phyloP scores from a whole-genome alignment of 2,113 vertebrate species.

The Octodon degus region DNA sequence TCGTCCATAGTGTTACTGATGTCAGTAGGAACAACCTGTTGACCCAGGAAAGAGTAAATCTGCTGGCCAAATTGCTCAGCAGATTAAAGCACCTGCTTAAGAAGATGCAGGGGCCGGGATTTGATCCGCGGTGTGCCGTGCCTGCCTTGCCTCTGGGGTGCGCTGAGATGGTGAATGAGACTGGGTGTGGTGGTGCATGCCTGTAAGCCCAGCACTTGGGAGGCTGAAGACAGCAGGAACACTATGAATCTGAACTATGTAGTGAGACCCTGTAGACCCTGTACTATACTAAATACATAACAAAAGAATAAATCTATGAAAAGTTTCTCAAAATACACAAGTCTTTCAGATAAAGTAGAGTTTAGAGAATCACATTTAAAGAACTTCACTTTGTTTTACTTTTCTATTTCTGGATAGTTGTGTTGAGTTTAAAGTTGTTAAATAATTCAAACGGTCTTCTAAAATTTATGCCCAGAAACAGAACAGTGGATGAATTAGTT shows the following conservation, averaged over 20 bases:
- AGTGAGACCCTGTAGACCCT: too few relatives aligned
- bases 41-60: not conserved
- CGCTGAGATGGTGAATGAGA: too few relatives aligned
- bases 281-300: too few relatives aligned
- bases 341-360: not conserved
- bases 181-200: too few relatives aligned
- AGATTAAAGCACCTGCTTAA: too few relatives aligned
- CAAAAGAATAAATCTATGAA: not conserved
- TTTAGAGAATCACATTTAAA: slow-evolving; percentile 38
- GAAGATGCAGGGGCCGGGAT: too few relatives aligned
- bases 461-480: slow-evolving; percentile 33
- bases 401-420: not conserved
- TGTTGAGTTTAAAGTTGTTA: slow-evolving; percentile 19
- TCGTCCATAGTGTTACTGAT: not conserved
- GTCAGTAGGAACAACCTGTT: not conserved
- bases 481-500: not conserved
- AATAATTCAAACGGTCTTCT: slow-evolving; percentile 21
- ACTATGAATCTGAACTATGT: too few relatives aligned
- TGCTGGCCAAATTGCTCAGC: too few relatives aligned
- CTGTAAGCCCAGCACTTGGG: too few relatives aligned
- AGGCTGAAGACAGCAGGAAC: too few relatives aligned
- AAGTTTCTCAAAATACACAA: not conserved
- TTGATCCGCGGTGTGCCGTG: too few relatives aligned
- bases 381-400: not conserved
- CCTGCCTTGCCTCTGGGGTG: too few relatives aligned